Evolutionary conservation across 53 echinoderm and acorn worm species (phyloP).

Genomic region (Pentamera pediparva): DNA sequence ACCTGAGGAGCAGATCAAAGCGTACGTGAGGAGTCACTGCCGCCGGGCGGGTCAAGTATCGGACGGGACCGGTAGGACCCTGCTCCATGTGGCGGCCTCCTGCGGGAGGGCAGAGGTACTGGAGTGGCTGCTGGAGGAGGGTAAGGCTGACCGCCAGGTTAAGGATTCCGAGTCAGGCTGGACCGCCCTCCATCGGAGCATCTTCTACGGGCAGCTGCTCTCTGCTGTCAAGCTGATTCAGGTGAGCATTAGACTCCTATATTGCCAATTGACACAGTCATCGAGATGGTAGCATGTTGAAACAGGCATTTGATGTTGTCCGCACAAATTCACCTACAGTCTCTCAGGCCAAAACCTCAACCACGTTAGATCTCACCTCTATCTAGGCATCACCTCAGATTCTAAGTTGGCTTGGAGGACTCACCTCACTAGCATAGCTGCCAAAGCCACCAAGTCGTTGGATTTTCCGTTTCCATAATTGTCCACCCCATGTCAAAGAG

Average conservation of each 20-base stretch:
- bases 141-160: constrained; percentile 43
- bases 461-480: too few relatives aligned
- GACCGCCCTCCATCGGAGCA: constrained; percentile 89
- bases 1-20: constrained; percentile 55
- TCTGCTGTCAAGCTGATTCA: constrained; percentile 75
- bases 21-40: constrained; percentile 52
- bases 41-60: constrained; percentile 60
- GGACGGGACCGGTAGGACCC: constrained; percentile 68
- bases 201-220: constrained; percentile 84
- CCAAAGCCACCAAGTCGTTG: too few relatives aligned
- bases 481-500: too few relatives aligned
- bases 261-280: neutral
- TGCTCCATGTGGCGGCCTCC: constrained; percentile 85
- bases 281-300: too few relatives aligned
- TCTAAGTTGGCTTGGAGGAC: too few relatives aligned
- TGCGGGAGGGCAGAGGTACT: constrained; percentile 70
- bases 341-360: too few relatives aligned
- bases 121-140: constrained; percentile 69
- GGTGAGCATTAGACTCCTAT: constrained; percentile 38
- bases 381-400: neutral
- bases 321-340: too few relatives aligned
- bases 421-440: too few relatives aligned
- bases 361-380: neutral
- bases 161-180: constrained; percentile 87
- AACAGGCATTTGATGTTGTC: too few relatives aligned